Evolutionary conservation across 37 sponge, comb jelly and placozoan genomes (phyloP), one percentile per base, ranked within the genome.

Genomic region (Theonella swinhoei): DNA sequence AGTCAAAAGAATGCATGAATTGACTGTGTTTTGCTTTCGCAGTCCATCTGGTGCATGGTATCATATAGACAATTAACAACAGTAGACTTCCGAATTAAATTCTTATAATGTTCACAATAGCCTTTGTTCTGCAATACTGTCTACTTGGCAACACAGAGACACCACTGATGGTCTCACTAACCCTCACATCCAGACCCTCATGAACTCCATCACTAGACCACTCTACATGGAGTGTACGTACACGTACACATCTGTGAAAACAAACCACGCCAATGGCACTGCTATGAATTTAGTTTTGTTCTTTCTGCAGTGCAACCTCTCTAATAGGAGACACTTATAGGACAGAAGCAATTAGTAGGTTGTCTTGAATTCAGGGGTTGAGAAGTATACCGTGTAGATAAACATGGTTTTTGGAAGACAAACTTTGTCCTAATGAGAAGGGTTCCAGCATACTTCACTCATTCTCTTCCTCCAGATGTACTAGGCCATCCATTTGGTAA

Each of bases 401-500:
- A 20, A 11, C 11, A 58, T 58, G 60, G 33, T 28, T 4, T 22
- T n/a, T n/a, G n/a, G n/a, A n/a, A n/a, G n/a, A n/a, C n/a, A n/a
- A n/a, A n/a, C n/a, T n/a, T n/a, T n/a, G n/a, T n/a, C n/a, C n/a
- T n/a, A n/a, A n/a, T n/a, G n/a, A n/a, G n/a, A n/a, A n/a, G n/a
- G n/a, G n/a, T n/a, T n/a, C n/a, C n/a, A n/a, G n/a, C n/a, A n/a
- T n/a, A n/a, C n/a, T n/a, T n/a, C n/a, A n/a, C 32, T 69, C 38
- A 3, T 20, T 76, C 26, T 23, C 71, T 78, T 38, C 36, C 67
- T 70, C 20, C 68, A 92, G 92, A 80, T 88, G 73, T 88, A 26
- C 80, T 88, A 29, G 92, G 92, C 29, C 84, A 87, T 69, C 92
- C 92, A 30, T 92, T 87, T 84, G 92, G 92, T 0, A 66, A 74